phyloP scores from a whole-genome alignment of 2,888 invertebrate genomes.

The Protophormia terraenovae region DNA sequence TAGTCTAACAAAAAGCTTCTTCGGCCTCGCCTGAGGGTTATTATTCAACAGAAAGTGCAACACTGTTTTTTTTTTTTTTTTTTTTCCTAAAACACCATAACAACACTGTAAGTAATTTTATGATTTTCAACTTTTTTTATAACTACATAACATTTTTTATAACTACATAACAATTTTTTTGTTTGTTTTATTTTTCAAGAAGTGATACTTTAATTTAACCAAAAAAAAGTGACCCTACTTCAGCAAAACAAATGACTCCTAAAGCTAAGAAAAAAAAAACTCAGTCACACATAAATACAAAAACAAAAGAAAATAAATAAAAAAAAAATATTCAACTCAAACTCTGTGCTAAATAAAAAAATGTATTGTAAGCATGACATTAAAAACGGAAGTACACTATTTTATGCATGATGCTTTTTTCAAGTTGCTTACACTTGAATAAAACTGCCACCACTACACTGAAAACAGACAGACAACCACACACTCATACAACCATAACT shows the following conservation, averaged over 20 bases:
- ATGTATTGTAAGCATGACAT: slow-evolving; percentile 53
- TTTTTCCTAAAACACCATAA: neutral
- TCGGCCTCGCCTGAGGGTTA: too few species aligned
- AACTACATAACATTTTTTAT: neutral
- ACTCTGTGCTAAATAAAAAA: slow-evolving; percentile 3
- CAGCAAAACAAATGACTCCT: slow-evolving; percentile 58
- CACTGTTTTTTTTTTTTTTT: too few species aligned
- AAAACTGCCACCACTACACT: neutral
- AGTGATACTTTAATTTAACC: slow-evolving; percentile 11
- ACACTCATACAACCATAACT: neutral
- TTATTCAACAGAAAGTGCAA: too few species aligned
- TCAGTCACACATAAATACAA: neutral
- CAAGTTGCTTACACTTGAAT: slow-evolving; percentile 49
- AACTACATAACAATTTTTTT: neutral
- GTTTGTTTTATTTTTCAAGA: neutral
- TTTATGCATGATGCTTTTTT: slow-evolving; percentile 65
- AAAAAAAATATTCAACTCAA: neutral
- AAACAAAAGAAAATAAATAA: neutral
- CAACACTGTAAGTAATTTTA: neutral
- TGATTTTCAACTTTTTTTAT: neutral
- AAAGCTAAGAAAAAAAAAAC: neutral
- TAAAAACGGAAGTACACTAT: slow-evolving; percentile 60
- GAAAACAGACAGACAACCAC: neutral
- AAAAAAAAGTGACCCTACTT: slow-evolving; percentile 48
- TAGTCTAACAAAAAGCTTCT: too few species aligned